Percentiles rank a stretch among this genome's conserved stretches.
These are phyloP conservation scores for Nothobranchius furzeri DNA, from an alignment of 2,113 vertebrate species.

Conservation along the genomic window DNA sequence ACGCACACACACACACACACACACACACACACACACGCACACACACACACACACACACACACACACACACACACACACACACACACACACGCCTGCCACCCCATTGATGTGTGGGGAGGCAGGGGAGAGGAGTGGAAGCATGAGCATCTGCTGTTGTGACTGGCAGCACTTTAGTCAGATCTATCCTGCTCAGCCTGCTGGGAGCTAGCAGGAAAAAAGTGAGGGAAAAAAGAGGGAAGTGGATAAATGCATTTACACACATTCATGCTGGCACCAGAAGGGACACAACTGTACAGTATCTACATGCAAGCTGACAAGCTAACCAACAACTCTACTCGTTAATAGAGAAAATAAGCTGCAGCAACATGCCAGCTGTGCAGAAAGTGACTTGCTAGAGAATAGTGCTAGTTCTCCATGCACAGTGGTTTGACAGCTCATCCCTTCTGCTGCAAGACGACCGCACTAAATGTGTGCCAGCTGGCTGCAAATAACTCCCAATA, in stretches of 20 bases:
- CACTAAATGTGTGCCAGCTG: constrained; percentile 41
- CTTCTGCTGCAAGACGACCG: constrained; percentile 44
- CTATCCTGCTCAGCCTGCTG: constrained; percentile 58
- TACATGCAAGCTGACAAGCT: constrained; percentile 14
- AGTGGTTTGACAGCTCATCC: constrained; percentile 53
- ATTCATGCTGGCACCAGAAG: constrained; percentile 5
- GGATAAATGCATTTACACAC: constrained; percentile 4
- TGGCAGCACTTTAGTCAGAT: constrained; percentile 75
- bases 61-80: constrained; percentile 10
- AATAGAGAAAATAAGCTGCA: constrained; percentile 3
- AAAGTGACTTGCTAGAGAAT: constrained; percentile 35
- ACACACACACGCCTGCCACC: constrained; percentile 56
- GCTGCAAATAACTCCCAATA: constrained; percentile 52
- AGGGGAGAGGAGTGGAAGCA: constrained; percentile 64
- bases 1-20: constrained; percentile 34
- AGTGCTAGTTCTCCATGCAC: neutral
- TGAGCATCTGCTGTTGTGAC: constrained; percentile 77
- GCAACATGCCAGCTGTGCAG: neutral
- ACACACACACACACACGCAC: no score
- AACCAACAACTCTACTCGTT: constrained; percentile 4
- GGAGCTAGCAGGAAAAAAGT: constrained; percentile 45
- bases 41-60: no score
- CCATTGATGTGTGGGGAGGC: constrained; percentile 60
- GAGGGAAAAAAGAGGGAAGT: constrained; percentile 5
- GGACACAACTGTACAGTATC: constrained; percentile 29